These are phyloP conservation scores for Prionailurus viverrinus DNA, from an alignment of 2,113 vertebrate species.

Conservation along the genomic window DNA sequence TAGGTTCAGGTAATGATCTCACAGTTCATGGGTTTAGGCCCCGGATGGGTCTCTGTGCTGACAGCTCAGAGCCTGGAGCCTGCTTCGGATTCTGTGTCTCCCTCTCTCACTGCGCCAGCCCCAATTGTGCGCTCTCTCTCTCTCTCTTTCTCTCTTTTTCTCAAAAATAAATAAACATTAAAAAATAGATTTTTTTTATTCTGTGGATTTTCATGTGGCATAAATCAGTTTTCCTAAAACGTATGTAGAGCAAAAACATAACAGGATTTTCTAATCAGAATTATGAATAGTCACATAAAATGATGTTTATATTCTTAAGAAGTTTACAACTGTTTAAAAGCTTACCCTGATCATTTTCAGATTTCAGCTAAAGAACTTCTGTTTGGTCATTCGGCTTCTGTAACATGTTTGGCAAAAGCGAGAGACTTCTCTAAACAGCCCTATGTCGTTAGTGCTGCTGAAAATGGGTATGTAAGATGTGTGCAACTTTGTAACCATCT, in stretches of 20 bases:
- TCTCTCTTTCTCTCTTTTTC: too few relatives aligned
- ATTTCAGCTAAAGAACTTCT: constrained; percentile 89
- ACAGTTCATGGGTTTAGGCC: too few relatives aligned
- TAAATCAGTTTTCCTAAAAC: not conserved
- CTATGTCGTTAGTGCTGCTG: constrained; percentile 89
- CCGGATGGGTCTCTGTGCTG: too few relatives aligned
- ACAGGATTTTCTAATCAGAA: not conserved
- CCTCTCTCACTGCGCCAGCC: too few relatives aligned
- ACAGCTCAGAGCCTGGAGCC: too few relatives aligned
- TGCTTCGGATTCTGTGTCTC: too few relatives aligned
- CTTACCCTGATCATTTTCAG: constrained; percentile 81
- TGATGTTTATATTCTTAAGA: not conserved
- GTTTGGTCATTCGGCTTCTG: constrained; percentile 88
- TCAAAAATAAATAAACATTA: too few relatives aligned
- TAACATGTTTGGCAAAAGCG: constrained; percentile 90
- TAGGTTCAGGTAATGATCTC: too few relatives aligned
- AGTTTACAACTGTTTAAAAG: constrained; percentile 2
- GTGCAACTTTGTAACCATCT: not conserved
- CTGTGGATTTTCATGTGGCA: not conserved
- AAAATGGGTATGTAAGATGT: constrained; percentile 88
- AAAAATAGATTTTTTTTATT: not conserved
- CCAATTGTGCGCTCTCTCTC: too few relatives aligned
- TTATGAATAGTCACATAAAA: not conserved
- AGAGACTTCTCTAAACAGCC: constrained; percentile 91
- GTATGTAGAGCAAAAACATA: not conserved